These are phyloP conservation scores for Dromococcyx pavoninus DNA, from an alignment of 2,797 vertebrate species.

Conservation along the genomic window DNA sequence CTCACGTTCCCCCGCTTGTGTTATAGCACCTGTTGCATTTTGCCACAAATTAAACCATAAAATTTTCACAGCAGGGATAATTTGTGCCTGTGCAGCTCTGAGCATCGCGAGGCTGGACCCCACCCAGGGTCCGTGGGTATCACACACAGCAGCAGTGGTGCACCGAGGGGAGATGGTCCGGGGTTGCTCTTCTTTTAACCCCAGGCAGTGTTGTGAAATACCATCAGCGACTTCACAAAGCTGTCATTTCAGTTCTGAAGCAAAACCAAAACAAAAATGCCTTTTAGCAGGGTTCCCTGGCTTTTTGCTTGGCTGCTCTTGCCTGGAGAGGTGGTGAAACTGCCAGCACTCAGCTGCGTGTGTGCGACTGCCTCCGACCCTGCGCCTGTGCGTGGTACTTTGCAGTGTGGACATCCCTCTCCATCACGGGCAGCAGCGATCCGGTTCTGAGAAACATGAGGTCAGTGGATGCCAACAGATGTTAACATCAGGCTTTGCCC, in stretches of 20 bases:
- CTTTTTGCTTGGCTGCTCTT: neutral
- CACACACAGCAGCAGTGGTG: too few relatives aligned
- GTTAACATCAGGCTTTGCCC: neutral
- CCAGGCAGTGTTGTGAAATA: neutral
- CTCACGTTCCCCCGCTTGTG: constrained; percentile 2
- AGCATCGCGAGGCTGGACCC: neutral
- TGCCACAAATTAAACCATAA: neutral
- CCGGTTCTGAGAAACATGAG: rapidly evolving
- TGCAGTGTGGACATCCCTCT: neutral
- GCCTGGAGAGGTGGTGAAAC: neutral
- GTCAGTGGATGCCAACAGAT: neutral
- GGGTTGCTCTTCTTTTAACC: neutral
- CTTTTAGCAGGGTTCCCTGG: neutral
- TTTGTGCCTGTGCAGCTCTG: neutral
- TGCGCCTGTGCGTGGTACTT: rapidly evolving
- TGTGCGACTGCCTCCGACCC: neutral
- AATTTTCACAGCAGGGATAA: neutral
- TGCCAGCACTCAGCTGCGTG: rapidly evolving
- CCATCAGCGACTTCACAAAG: neutral
- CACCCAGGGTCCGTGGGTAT: neutral
- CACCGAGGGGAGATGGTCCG: rapidly evolving
- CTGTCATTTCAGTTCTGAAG: neutral
- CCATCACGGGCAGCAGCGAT: neutral
- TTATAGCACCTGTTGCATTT: neutral
- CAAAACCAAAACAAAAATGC: too few relatives aligned